Conservation (phyloP, 2,797 vertebrate genomes). For the Poeciliopsis presidionis region DNA sequence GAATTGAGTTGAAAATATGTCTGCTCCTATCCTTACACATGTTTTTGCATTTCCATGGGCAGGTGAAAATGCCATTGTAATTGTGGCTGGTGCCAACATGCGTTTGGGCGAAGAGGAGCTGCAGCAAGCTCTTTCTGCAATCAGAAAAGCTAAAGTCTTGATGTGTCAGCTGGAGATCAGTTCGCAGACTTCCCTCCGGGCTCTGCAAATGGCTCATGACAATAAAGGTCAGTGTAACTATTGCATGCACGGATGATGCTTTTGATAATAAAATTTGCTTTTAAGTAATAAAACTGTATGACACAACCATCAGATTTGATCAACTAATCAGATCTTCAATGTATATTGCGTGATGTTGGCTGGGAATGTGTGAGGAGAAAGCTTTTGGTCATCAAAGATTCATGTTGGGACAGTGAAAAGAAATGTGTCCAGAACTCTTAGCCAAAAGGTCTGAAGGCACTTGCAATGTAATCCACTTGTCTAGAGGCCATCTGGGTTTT, state of each 20-base stretch:
- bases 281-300: not conserved
- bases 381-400: conserved; percentile 11
- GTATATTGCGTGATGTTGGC: not conserved
- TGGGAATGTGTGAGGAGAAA: not conserved
- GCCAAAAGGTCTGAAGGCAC: conserved; percentile 22
- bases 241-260: not conserved
- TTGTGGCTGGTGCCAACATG: conserved; percentile 95
- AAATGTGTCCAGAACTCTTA: conserved; percentile 13
- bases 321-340: not conserved
- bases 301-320: not conserved
- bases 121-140: conserved; percentile 76
- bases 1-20: conserved; percentile 10
- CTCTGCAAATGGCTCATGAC: conserved; percentile 86
- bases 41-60: conserved; percentile 24
- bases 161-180: conserved; percentile 94
- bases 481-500: conserved; percentile 39
- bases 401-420: not conserved
- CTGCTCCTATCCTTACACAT: not conserved
- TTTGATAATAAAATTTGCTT: not conserved
- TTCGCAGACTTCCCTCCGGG: conserved; percentile 85
- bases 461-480: conserved; percentile 39
- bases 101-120: conserved; percentile 87
- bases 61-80: conserved; percentile 97
- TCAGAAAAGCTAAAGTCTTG: conserved; percentile 86
- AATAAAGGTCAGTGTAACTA: conserved; percentile 83